phyloP scores from a whole-genome alignment of 2,113 vertebrate genomes.

The Empidonax traillii region DNA sequence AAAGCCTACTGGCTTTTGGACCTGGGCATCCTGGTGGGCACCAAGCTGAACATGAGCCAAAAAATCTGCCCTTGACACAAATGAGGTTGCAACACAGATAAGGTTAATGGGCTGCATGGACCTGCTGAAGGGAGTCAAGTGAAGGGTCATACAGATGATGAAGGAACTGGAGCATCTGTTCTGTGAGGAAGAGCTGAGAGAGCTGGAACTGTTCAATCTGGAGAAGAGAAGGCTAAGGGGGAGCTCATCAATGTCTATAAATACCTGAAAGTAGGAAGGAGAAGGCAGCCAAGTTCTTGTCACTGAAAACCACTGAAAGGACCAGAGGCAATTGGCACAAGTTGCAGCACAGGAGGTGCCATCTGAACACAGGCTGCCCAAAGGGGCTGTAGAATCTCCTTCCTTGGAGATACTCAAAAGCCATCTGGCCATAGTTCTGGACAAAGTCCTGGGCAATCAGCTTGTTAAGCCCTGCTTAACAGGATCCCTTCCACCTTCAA shows the following conservation, averaged over 20 bases:
- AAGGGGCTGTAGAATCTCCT: background rate
- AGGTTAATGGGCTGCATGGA: background rate
- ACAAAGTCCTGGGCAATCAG: background rate
- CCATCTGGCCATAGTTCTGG: background rate
- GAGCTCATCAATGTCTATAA: background rate
- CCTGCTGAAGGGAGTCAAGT: background rate
- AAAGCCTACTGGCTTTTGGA: background rate
- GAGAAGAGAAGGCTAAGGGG: background rate
- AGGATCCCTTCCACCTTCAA: background rate
- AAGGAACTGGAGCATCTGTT: background rate
- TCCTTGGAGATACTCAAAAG: background rate
- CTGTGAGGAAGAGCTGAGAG: background rate
- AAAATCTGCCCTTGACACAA: background rate
- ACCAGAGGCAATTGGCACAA: background rate
- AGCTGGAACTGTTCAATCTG: background rate
- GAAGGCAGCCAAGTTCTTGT: background rate
- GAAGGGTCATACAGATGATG: background rate
- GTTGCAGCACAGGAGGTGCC: background rate
- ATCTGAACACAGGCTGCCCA: background rate
- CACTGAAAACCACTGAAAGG: too few relatives aligned
- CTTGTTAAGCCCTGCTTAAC: background rate
- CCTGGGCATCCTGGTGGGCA: background rate
- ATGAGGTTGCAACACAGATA: too few relatives aligned
- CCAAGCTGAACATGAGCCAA: background rate
- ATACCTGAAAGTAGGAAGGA: background rate